Evolutionary conservation across 2,797 vertebrate species (phyloP), one percentile per base, ranked within the genome.

Genomic region (Phataginus tricuspis): DNA sequence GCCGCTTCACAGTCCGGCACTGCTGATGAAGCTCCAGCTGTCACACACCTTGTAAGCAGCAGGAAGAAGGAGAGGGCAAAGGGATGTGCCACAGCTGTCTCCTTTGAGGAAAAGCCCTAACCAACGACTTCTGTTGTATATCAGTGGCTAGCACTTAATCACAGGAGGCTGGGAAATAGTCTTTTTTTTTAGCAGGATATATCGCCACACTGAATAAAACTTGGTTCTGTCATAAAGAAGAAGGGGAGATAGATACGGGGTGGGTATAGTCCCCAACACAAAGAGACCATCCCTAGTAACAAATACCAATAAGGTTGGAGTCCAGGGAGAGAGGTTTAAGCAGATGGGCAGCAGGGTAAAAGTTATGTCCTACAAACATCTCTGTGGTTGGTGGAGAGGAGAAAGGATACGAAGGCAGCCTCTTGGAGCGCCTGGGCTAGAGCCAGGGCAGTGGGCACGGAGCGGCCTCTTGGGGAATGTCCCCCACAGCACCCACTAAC

Each of bases 11-110:
- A 45, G 57, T 29, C 59, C 83, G 68, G 1, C 11, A 15, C 23
- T 12, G 91, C 74, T 77, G 88, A 96, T 29, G 27, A 34, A 39
- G 85, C 39, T 57, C 94, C 88, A 71, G 92, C 84, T 90, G 92
- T 72, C 85, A 83, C 78, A 49, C 16, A 74, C 39, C 42, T 68
- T 49, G 45, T 75, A 68, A 69, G 51, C 39, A 34, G 4, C 55
- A 64, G 34, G 86, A 64, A 12, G 42, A 63, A 14, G 25, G 55
- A 42, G 55, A 29, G 84, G 39, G 23, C 66, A 72, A 59, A 64
- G 34, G 10, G 49, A 13, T 21, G 0, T 11, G 27, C 57, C 12
- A n/a, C 1, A 64, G 49, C 39, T 39, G 27, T 78, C 39, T 75
- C 66, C 39, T 84, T 68, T 82, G 21, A 83, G 78, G 57, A 39